Evolutionary conservation across 2,888 invertebrate species (phyloP), one percentile per base, ranked within the genome.

Genomic region (Nomada fucata): DNA sequence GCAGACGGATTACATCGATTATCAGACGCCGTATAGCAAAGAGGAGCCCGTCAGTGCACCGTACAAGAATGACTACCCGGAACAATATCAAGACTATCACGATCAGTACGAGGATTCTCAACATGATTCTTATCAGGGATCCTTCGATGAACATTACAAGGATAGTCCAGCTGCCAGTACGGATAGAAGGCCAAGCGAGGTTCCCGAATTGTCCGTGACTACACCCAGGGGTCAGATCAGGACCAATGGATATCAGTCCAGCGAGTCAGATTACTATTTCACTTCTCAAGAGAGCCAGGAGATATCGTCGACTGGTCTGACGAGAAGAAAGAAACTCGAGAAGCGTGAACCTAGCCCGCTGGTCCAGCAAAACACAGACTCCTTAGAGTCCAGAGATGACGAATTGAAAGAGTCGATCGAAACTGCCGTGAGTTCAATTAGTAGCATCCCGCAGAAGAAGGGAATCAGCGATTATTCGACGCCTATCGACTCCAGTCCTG

Each of bases 371-470:
- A 94, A 94, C 86, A 94, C 94, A 0, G 95, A 95, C 86, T 95
- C 95, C 42, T 90, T 95, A 74, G 95, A 95, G 89, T 95, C 95
- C 0, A 92, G 94, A 23, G 95, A 95, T 80, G 95, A 95, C 85
- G 95, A 95, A 73, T 88, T 95, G 69, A 94, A 95, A 85, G 95
- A 95, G 84, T 95, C 95, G 0, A 95, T 95, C 87, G 95, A 95
- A 81, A 95, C 95, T 20, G 95, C 94, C 1, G 93, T 95, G 60
- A 95, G 91, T 88, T 91, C 94, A 72, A 89, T 91, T 2, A 91
- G 92, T 61, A 94, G 94, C 84, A 91, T 91, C 53, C 94, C 94
- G 68, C 90, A 86, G 23, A 89, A 87, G 50, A 91, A 92, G 79
- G 90, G 86, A 5, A 90, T 89, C 78, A 90, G 86, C 82, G 92